phyloP scores from a whole-genome alignment of 2,113 vertebrate species.

The Phyllostomus hastatus region DNA sequence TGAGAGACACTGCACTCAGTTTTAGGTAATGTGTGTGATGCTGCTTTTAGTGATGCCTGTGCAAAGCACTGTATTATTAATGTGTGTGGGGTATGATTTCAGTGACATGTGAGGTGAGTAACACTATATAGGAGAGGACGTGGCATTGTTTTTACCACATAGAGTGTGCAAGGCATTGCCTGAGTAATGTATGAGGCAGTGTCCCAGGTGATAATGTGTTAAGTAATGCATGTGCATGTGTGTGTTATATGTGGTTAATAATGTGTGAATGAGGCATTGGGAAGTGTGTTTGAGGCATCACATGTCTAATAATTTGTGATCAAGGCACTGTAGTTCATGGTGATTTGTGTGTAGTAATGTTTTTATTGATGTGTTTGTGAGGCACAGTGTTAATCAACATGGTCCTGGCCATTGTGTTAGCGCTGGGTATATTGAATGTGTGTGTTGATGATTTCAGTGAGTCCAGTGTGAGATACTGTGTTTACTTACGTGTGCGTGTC shows the following conservation, averaged over 20 bases:
- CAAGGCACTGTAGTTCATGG: background rate
- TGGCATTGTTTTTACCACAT: background rate
- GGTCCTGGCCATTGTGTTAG: background rate
- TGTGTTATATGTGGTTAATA: background rate
- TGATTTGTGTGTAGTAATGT: background rate
- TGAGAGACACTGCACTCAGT: background rate
- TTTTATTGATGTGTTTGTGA: background rate
- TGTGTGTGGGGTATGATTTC: background rate
- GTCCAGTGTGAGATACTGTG: background rate
- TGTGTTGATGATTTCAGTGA: background rate
- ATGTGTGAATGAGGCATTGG: background rate
- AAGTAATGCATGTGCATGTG: background rate
- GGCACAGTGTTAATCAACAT: background rate
- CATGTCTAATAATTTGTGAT: background rate
- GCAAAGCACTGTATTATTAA: background rate
- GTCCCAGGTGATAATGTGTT: background rate
- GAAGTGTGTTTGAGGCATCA: background rate
- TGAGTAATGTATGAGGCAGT: background rate
- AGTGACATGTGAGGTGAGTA: background rate
- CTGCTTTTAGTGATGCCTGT: background rate
- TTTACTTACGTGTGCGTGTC: background rate
- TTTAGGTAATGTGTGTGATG: background rate
- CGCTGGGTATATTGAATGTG: background rate
- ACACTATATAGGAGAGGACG: background rate
- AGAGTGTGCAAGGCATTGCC: background rate